Base-by-base conservation (phyloP, 2,113 vertebrate species). In the Mobula birostris region DNA sequence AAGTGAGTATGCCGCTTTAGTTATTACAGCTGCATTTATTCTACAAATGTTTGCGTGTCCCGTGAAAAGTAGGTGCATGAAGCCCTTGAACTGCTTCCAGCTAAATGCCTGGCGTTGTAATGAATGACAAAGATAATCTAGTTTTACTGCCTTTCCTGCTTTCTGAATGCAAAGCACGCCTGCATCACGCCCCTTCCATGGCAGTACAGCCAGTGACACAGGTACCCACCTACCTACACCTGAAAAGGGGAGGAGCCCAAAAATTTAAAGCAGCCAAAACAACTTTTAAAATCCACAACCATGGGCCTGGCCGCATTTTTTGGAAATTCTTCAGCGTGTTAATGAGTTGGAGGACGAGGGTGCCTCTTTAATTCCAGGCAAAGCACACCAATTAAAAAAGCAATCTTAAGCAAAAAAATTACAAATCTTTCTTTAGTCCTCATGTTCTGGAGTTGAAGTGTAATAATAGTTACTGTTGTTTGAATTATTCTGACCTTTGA, bases 121-220 rank as follows among this genome's bases (percentile, higher is more conserved):
- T n/a, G 83, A 58, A 88, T 63, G 63, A 90, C 29, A 90, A 61
- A 32, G 24, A 61, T 27, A 87, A 87, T 87, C 83, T n/a, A 12
- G 58, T 88, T 88, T 88, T 63, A 88, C 85, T 88, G 85, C 85
- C 85, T 90, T 14, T 9, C 85, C 61, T 68, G 85, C 14, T 66
- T 7, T 66, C 5, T 7, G 29, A 66, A 17, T 32, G 15, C 29
- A 90, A 6, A 68, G 85, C 85, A 48, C 48, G 48, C 83, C 61
- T 61, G 29, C 17, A 40, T 15, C 9, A n/a, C 85, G 85, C 85
- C 85, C 83, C 85, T 90, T 90, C 61, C 85, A 32, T 32, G 85
- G 17, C 61, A 15, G 83, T 48, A 85, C 19, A 85, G 21, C 82
- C 21, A 27, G 82, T 29, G 58, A 19, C 29, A 66, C 85, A 90